Conservation (phyloP, 64 coral and sea anemone species). For the Porites lutea region DNA sequence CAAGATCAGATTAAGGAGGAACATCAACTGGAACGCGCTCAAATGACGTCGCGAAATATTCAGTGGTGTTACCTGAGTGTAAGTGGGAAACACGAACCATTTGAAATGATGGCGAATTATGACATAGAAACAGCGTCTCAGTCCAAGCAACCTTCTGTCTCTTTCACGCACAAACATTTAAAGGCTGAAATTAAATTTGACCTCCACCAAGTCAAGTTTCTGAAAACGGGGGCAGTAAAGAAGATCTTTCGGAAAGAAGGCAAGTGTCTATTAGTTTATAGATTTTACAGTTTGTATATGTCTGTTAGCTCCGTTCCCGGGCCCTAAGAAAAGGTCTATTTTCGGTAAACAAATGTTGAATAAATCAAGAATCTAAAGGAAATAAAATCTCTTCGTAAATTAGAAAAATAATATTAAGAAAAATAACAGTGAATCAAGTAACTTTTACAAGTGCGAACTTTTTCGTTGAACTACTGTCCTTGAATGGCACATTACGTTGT, state of each 20-base stretch:
- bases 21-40: slow-evolving; percentile 10
- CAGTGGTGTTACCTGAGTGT: slow-evolving; percentile 19
- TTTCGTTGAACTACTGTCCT: too few species aligned
- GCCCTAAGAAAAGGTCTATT: too few species aligned
- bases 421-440: too few species aligned
- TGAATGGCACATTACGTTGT: too few species aligned
- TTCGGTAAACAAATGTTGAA: too few species aligned
- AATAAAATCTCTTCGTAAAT: too few species aligned
- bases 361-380: too few species aligned
- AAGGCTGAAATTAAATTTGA: not conserved
- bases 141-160: not conserved
- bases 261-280: not conserved
- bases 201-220: not conserved
- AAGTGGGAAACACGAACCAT: not conserved
- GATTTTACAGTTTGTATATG: too few species aligned
- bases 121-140: slow-evolving; percentile 22
- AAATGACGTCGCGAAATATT: not conserved
- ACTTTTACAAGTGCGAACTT: too few species aligned
- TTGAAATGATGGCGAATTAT: slow-evolving; percentile 6
- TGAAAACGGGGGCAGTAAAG: not conserved
- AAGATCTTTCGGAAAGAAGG: not conserved
- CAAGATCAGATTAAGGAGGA: slow-evolving; percentile 5
- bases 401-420: too few species aligned
- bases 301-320: too few species aligned
- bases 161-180: not conserved